Base-by-base conservation (phyloP, 2,888 invertebrate genomes). In the Hyposoter dolosus region DNA sequence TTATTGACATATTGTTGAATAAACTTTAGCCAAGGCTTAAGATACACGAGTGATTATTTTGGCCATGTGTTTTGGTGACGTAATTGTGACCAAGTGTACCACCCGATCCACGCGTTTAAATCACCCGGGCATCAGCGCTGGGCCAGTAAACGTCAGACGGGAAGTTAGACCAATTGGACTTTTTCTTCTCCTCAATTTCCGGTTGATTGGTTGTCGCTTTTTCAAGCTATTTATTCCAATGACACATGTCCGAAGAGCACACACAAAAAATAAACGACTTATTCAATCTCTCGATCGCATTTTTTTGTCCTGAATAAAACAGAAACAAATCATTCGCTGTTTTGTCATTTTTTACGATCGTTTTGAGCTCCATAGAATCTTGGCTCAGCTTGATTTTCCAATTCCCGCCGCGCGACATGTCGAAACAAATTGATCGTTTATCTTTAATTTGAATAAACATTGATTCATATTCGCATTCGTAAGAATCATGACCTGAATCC, bases 31-130 rank as follows among this genome's bases (percentile, higher is more conserved):
- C 60, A 60, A 28, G 60, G 28, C 28, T 60, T 60, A 15, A 56
- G 10, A 56, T 60, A 15, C 23, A 28, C 28, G 28, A 28, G 28
- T 15, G 5, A 60, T 60, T 28, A 15, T 60, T 60, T 35, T 35
- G 17, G 17, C 12, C 5, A 75, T 40, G n/a, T 40, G 9, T 66
- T 66, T n/a, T 35, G 35, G 10, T 66, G 53, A 32, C 9, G 17
- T 17, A 60, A 60, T n/a, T 28, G 10, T 76, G 63, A 47, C 60
- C 19, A 28, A 60, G 60, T 60, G 60, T 60, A 28, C 60, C 15
- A 60, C 28, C 15, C 66, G 82, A 63, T 66, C 78, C 78, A 78
- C 68, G 78, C 78, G 68, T 78, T 78, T 68, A 78, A 78, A 78
- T 78, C 78, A 68, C 77, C 78, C 68, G 68, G 78, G 56, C 17